Percentiles rank a stretch among this genome's conserved stretches.
Evolutionary conservation across 2,888 invertebrate genomes (phyloP).

Genomic region (Troilus luridus): DNA sequence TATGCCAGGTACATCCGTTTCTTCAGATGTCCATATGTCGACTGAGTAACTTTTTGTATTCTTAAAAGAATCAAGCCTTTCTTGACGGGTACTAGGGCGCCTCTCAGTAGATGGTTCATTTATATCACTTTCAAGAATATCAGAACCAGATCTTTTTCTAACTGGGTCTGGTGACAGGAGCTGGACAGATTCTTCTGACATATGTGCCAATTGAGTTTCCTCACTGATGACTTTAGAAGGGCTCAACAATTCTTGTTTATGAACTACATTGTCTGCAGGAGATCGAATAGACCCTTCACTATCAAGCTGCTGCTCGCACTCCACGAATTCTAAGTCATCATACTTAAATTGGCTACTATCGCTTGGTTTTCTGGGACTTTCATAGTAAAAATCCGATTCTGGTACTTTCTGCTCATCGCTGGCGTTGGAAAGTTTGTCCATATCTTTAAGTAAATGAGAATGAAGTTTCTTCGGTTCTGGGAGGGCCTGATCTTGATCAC

Average conservation of each 20-base stretch:
- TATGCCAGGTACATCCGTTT: constrained; percentile 65
- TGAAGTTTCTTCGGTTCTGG: constrained; percentile 54
- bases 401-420: constrained; percentile 63
- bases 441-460: constrained; percentile 51
- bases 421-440: constrained; percentile 55
- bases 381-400: constrained; percentile 60
- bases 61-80: constrained; percentile 67
- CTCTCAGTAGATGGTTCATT: constrained; percentile 65
- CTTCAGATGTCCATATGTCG: constrained; percentile 67
- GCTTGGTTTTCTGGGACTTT: constrained; percentile 62
- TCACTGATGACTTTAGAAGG: background rate
- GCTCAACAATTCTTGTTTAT: background rate
- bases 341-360: constrained; percentile 61
- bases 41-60: constrained; percentile 67
- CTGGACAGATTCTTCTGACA: constrained; percentile 14
- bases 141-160: constrained; percentile 52
- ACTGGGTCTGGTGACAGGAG: constrained; percentile 16
- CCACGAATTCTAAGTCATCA: constrained; percentile 55
- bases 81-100: constrained; percentile 67
- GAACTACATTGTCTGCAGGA: background rate
- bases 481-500: constrained; percentile 54
- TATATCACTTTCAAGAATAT: constrained; percentile 50
- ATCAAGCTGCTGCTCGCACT: constrained; percentile 26
- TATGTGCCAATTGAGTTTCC: background rate
- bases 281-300: background rate